Conservation (phyloP, 2,797 vertebrate species). For the Microctenopoma stevenorrisi region DNA sequence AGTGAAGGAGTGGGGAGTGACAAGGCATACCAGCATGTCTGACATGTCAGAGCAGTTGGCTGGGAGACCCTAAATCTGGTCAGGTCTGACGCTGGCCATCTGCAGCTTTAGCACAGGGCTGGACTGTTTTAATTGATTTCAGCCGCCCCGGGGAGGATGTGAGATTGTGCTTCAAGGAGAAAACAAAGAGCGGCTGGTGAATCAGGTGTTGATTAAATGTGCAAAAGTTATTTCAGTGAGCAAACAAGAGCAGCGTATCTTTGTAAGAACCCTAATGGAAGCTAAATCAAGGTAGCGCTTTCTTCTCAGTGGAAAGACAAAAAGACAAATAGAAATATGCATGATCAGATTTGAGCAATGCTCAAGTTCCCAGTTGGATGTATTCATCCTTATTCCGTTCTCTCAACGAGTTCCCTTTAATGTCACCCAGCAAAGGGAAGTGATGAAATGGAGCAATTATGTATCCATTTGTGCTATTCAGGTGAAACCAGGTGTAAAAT, state of each 20-base stretch:
- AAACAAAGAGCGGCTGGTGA: slow-evolving; percentile 62
- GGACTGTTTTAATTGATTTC: slow-evolving; percentile 69
- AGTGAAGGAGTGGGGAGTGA: slow-evolving; percentile 77
- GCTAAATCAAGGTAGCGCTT: slow-evolving; percentile 46
- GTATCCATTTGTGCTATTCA: slow-evolving; percentile 81
- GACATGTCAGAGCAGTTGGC: slow-evolving; percentile 80
- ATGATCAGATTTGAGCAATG: slow-evolving; percentile 63
- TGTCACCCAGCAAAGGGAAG: slow-evolving; percentile 73
- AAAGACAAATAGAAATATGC: slow-evolving; percentile 72
- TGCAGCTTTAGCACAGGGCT: slow-evolving; percentile 63
- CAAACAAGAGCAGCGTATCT: slow-evolving; percentile 56
- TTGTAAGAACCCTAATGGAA: slow-evolving; percentile 57
- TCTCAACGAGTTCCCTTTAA: slow-evolving; percentile 70
- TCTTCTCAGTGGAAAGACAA: slow-evolving; percentile 61
- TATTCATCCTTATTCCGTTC: slow-evolving; percentile 69
- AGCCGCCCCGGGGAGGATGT: slow-evolving; percentile 50
- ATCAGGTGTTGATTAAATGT: slow-evolving; percentile 64
- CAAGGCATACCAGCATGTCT: slow-evolving; percentile 78
- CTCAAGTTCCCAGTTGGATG: slow-evolving; percentile 59
- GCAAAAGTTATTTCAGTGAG: slow-evolving; percentile 59
- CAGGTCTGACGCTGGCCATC: slow-evolving; percentile 70
- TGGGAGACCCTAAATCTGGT: slow-evolving; percentile 68
- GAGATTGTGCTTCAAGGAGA: slow-evolving; percentile 55
- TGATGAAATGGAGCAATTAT: slow-evolving; percentile 84
- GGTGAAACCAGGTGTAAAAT: slow-evolving; percentile 84